Conservation (phyloP, 2,113 vertebrate genomes). For the Burhinus oedicnemus region DNA sequence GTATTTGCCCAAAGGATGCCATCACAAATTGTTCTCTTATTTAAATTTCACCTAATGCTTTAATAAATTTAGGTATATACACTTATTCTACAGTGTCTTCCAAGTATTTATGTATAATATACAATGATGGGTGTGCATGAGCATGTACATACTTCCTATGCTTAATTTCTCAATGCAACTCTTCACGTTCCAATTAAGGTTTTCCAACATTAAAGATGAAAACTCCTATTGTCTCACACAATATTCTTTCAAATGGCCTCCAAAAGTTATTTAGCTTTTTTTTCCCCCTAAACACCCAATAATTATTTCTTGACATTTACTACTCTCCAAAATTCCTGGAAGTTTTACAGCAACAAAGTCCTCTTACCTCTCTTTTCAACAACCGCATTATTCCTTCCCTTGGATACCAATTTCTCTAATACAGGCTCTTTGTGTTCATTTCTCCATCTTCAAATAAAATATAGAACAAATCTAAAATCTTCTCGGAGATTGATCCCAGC, state of each 20-base stretch:
- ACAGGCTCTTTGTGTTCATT: not conserved
- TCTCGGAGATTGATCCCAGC: not conserved
- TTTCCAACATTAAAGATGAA: not conserved
- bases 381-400: not conserved
- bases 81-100: not conserved
- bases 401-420: not conserved
- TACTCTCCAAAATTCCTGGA: not conserved
- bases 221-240: not conserved
- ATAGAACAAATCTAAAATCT: not conserved
- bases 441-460: not conserved
- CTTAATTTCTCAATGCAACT: not conserved
- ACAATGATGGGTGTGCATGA: not conserved
- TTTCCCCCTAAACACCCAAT: not conserved
- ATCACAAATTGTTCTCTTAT: not conserved
- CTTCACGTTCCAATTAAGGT: accelerated
- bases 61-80: not conserved
- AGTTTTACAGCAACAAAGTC: not conserved
- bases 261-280: accelerated
- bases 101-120: not conserved
- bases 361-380: not conserved
- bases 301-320: not conserved
- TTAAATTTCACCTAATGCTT: not conserved
- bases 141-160: not conserved
- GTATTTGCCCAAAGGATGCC: not conserved
- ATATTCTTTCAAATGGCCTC: not conserved